phyloP scores from a whole-genome alignment of 2,888 invertebrate species.

The Pseudeuparius sepicola region DNA sequence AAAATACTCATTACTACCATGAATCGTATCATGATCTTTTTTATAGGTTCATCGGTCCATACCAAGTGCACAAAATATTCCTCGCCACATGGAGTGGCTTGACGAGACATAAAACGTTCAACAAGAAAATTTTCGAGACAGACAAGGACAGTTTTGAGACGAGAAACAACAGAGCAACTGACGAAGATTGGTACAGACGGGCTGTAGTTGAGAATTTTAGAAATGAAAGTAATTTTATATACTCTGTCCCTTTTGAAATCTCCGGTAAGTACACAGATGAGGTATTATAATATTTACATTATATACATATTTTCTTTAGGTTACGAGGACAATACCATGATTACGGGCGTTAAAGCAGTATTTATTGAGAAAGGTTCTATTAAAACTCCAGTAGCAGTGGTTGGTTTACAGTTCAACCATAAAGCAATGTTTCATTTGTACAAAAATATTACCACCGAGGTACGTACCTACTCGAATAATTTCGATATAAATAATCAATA shows the following conservation, averaged over 20 bases:
- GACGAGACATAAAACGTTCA: slow-evolving; percentile 62
- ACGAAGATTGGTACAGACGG: slow-evolving; percentile 81
- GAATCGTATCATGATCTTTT: slow-evolving; percentile 1
- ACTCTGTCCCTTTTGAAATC: slow-evolving; percentile 61
- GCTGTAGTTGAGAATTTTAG: slow-evolving; percentile 76
- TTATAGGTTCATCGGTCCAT: slow-evolving; percentile 22
- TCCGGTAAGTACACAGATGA: slow-evolving; percentile 28
- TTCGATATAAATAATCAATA: too few relatives aligned
- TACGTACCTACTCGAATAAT: slow-evolving; percentile 40
- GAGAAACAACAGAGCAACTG: slow-evolving; percentile 60
- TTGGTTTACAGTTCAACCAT: slow-evolving; percentile 74
- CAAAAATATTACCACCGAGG: slow-evolving; percentile 66
- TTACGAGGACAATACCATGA: slow-evolving; percentile 49
- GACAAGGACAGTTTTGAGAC: slow-evolving; percentile 41
- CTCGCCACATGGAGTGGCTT: slow-evolving; percentile 82
- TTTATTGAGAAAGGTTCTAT: slow-evolving; percentile 49
- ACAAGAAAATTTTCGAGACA: slow-evolving; percentile 25
- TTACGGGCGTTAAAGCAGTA: slow-evolving; percentile 79
- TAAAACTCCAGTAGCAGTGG: slow-evolving; percentile 57
- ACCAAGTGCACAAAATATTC: slow-evolving; percentile 48
- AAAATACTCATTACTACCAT: too few relatives aligned
- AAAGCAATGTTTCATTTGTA: slow-evolving; percentile 66
- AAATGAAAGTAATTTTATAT: slow-evolving; percentile 69
- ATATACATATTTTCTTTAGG: slow-evolving; percentile 22
- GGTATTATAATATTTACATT: background rate